phyloP scores from a whole-genome alignment of 2,888 invertebrate genomes.

The Hybos culiciformis region DNA sequence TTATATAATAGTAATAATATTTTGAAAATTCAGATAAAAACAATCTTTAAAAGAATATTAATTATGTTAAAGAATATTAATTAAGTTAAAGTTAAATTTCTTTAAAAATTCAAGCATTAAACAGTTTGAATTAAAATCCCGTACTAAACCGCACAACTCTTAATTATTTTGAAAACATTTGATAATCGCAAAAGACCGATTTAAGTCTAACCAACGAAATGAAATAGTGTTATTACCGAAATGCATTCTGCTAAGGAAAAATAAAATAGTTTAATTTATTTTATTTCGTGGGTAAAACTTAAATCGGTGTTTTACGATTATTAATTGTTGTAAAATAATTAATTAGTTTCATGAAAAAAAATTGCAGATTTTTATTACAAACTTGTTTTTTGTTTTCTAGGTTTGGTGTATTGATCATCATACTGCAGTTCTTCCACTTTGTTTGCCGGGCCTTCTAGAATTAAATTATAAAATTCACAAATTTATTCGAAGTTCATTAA shows the following conservation, averaged over 20 bases:
- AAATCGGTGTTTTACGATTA: neutral
- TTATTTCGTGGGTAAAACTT: too few species aligned
- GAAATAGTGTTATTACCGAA: too few species aligned
- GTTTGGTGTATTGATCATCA: conserved; percentile 39
- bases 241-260: neutral
- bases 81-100: too few species aligned
- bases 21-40: too few species aligned
- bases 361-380: neutral
- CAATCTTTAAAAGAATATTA: too few species aligned
- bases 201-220: too few species aligned
- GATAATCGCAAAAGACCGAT: too few species aligned
- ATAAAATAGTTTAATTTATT: neutral
- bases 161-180: too few species aligned
- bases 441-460: conserved; percentile 62
- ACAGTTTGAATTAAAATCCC: too few species aligned
- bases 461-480: conserved; percentile 50
- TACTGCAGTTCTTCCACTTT: conserved; percentile 57
- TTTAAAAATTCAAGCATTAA: too few species aligned
- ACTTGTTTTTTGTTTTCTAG: conserved; percentile 30
- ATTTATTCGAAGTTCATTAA: conserved; percentile 47
- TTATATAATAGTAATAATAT: conserved; percentile 19
- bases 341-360: neutral
- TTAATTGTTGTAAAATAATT: neutral
- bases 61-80: too few species aligned
- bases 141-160: too few species aligned